These are phyloP conservation scores for Calameuta filiformis DNA, from an alignment of 2,888 invertebrate genomes.

Conservation along the genomic window DNA sequence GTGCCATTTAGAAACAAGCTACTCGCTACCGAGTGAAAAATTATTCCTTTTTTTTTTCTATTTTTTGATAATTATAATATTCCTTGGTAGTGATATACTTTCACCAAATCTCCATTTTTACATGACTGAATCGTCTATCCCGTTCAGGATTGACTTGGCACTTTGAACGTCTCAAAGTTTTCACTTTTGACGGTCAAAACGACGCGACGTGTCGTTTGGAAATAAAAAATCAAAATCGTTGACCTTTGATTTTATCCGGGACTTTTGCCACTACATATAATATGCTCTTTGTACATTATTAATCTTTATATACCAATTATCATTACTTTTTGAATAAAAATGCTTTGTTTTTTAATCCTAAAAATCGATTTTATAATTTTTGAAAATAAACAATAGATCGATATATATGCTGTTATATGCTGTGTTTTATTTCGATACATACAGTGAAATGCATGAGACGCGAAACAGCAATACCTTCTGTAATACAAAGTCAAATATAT, in stretches of 20 bases:
- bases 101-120: not conserved
- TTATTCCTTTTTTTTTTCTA: not conserved
- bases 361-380: not conserved
- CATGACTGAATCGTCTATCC: not conserved
- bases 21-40: not conserved
- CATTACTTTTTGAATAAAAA: not conserved
- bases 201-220: not conserved
- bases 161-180: not conserved
- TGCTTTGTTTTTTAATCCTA: not conserved
- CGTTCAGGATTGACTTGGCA: not conserved
- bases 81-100: not conserved
- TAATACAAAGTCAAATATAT: conserved; percentile 22
- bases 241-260: conserved; percentile 23
- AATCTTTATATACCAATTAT: not conserved
- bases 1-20: not conserved
- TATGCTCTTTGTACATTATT: not conserved
- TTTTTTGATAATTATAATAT: not conserved
- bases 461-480: conserved; percentile 35
- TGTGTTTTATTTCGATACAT: conserved; percentile 42
- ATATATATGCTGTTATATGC: conserved; percentile 2
- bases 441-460: conserved; percentile 41
- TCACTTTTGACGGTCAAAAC: not conserved
- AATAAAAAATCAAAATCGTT: conserved; percentile 25
- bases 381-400: not conserved
- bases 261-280: conserved; percentile 3